Conservation (phyloP, 2,888 invertebrate species). For the Meteorus cinctellus region DNA sequence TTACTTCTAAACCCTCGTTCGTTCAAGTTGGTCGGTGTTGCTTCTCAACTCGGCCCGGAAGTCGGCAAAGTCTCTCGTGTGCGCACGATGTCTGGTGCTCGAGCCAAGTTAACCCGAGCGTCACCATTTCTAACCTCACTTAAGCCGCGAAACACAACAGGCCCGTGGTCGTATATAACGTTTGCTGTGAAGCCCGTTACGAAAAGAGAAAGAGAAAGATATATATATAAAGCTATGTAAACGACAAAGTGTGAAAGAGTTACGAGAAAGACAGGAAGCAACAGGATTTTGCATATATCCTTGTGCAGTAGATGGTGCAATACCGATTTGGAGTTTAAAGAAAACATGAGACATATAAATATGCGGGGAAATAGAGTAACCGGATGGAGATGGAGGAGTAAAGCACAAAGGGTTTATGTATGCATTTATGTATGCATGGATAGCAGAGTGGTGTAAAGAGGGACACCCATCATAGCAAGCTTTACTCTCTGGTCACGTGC, state of each 20-base stretch:
- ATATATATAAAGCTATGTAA: slow-evolving; percentile 30
- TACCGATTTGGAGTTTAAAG: not conserved
- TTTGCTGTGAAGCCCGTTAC: slow-evolving; percentile 54
- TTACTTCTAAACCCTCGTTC: not conserved
- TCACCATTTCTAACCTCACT: slow-evolving; percentile 48
- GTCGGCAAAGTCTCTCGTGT: slow-evolving; percentile 26
- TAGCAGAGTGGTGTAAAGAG: slow-evolving; percentile 26
- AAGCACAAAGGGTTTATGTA: slow-evolving; percentile 24
- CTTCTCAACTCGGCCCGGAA: slow-evolving; percentile 1
- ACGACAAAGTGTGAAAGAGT: no score
- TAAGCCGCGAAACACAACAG: slow-evolving; percentile 48
- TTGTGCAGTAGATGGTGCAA: no score
- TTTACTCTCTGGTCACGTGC: slow-evolving; percentile 67
- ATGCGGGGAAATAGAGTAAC: no score
- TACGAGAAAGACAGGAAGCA: no score
- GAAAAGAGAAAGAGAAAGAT: slow-evolving; percentile 42
- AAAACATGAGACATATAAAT: no score
- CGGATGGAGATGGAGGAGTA: slow-evolving; percentile 5
- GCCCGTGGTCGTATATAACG: slow-evolving; percentile 47
- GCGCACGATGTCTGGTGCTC: slow-evolving; percentile 43
- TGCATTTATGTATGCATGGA: not conserved
- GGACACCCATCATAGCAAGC: slow-evolving; percentile 41
- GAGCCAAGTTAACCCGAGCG: slow-evolving; percentile 36
- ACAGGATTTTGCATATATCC: no score
- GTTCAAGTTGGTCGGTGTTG: not conserved